Evolutionary conservation across 2,888 invertebrate genomes (phyloP).

Genomic region (Poecilus cupreus): DNA sequence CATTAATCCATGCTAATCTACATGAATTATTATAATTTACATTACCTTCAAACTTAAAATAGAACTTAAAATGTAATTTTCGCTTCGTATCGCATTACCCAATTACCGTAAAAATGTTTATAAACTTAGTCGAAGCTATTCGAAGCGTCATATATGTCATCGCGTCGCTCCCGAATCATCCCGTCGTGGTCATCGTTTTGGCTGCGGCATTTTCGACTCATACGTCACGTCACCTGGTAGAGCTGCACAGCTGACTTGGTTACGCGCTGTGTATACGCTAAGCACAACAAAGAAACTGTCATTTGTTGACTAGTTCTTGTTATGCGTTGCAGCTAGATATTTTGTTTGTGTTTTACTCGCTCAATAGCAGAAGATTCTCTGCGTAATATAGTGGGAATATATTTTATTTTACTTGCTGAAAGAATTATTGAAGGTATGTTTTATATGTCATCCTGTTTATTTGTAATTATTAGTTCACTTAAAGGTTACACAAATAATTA

Average conservation of each 20-base stretch:
- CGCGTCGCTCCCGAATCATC: not conserved
- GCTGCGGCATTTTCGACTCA: not conserved
- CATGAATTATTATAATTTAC: too few species aligned
- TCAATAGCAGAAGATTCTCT: not conserved
- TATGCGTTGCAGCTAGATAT: not conserved
- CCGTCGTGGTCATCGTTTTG: constrained; percentile 1
- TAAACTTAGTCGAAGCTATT: constrained; percentile 21
- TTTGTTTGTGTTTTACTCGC: not conserved
- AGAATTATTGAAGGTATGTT: too few species aligned
- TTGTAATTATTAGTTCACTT: not conserved
- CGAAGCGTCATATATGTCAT: constrained; percentile 18
- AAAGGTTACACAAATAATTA: not conserved
- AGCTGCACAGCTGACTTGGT: constrained; percentile 10
- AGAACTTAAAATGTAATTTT: too few species aligned
- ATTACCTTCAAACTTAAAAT: too few species aligned
- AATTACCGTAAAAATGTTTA: not conserved
- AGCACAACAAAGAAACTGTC: constrained; percentile 23
- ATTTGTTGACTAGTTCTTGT: not conserved
- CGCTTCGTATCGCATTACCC: not conserved
- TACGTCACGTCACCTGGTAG: constrained; percentile 20
- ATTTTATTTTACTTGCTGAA: not conserved
- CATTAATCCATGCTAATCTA: too few species aligned
- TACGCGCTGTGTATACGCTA: not conserved
- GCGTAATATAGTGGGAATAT: not conserved
- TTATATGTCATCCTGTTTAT: not conserved